A percentile compares a stretch with the other conserved stretches of the same genome.
Conservation (phyloP, 2,113 vertebrate genomes). For the Proterorhinus semilunaris region DNA sequence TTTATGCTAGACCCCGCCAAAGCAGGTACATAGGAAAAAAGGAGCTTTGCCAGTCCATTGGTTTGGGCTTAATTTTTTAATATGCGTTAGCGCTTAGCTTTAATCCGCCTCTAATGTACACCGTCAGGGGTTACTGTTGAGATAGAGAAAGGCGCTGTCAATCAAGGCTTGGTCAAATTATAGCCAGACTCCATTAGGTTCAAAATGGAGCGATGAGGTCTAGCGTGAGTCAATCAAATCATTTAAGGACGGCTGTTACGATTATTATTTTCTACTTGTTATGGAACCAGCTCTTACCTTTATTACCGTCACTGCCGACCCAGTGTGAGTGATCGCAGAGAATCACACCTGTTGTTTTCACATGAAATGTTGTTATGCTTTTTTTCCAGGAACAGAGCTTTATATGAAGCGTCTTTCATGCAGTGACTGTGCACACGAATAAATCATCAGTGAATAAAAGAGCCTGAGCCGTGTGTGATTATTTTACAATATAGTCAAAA, state of each 20-base stretch:
- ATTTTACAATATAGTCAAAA: not conserved
- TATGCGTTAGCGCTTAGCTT: conserved; percentile 78
- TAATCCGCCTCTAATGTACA: conserved; percentile 81
- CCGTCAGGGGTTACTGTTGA: conserved; percentile 81
- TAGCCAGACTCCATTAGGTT: conserved; percentile 80
- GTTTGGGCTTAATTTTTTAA: conserved; percentile 80
- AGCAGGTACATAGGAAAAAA: conserved; percentile 26
- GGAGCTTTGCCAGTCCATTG: conserved; percentile 70
- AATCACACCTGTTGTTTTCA: conserved; percentile 54
- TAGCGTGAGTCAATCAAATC: conserved; percentile 76
- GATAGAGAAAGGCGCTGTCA: conserved; percentile 81
- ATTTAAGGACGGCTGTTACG: conserved; percentile 71
- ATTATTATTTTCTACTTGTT: conserved; percentile 70
- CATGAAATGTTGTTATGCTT: conserved; percentile 18
- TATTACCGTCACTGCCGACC: conserved; percentile 41
- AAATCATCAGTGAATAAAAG: conserved; percentile 15
- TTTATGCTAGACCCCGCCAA: conserved; percentile 62
- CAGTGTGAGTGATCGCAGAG: conserved; percentile 29
- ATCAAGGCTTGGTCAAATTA: conserved; percentile 80
- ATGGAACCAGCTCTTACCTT: conserved; percentile 69
- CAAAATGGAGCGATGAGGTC: conserved; percentile 76
- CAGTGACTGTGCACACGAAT: conserved; percentile 8
- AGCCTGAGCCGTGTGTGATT: not conserved
- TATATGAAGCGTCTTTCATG: not conserved
- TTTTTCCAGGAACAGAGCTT: conserved; percentile 19